These are phyloP conservation scores for Drepana arcuata DNA, from an alignment of 1,140 invertebrate species.

Conservation along the genomic window DNA sequence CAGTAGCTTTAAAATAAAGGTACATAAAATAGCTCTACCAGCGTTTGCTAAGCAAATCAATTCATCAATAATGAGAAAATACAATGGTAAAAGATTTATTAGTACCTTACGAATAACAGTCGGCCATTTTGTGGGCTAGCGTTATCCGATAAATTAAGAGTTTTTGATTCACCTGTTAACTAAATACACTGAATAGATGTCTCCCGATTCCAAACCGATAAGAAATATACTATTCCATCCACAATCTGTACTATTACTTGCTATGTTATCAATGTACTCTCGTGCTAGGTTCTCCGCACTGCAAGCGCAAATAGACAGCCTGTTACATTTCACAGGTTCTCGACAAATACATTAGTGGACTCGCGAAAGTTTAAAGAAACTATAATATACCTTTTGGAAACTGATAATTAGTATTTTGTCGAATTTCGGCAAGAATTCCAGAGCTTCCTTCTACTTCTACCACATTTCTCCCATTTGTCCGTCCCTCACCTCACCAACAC, in stretches of 20 bases:
- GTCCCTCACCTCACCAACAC: conserved; percentile 50
- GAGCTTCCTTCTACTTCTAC: conserved; percentile 41
- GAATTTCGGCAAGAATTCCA: conserved; percentile 24
- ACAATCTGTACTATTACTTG: conserved; percentile 30
- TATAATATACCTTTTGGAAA: conserved; percentile 34
- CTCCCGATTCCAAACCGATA: conserved; percentile 25
- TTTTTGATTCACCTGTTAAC: conserved; percentile 41
- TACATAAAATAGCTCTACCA: conserved; percentile 10
- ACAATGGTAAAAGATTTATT: conserved; percentile 13
- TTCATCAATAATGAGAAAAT: conserved; percentile 15
- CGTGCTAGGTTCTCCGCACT: conserved; percentile 44
- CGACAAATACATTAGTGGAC: conserved; percentile 3
- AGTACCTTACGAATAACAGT: conserved; percentile 70
- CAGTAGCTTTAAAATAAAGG: conserved; percentile 8
- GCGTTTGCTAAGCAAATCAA: conserved; percentile 12
- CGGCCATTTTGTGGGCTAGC: conserved; percentile 70
- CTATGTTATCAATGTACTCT: conserved; percentile 36
- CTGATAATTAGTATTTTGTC: conserved; percentile 21
- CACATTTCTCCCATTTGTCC: conserved; percentile 58
- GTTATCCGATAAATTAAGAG: conserved; percentile 63
- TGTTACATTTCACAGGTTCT: conserved; percentile 46
- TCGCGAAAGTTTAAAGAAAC: conserved; percentile 10
- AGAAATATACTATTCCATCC: conserved; percentile 27
- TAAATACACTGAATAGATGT: conserved; percentile 27
- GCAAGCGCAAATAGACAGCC: conserved; percentile 51